Conservation (phyloP, 2,113 vertebrate genomes). For the Dolichallabes microphthalmus region DNA sequence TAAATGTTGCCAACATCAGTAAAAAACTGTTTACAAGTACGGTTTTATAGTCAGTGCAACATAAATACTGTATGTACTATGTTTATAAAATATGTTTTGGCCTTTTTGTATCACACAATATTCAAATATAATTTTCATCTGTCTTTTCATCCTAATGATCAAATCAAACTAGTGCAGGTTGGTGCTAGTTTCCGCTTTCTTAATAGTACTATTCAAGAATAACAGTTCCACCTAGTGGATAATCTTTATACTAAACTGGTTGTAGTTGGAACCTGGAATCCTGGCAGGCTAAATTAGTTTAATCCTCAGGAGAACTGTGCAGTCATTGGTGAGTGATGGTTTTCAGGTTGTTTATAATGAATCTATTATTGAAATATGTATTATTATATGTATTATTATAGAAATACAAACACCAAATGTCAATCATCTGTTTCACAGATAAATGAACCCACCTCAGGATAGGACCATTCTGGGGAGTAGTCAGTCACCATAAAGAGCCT, state of each 20-base stretch:
- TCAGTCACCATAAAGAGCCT: slow-evolving; percentile 98
- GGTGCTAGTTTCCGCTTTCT: background rate
- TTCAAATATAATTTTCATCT: background rate
- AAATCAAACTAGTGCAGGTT: background rate
- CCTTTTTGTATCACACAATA: background rate
- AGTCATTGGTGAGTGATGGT: background rate
- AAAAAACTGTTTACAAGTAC: background rate
- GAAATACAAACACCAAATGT: background rate
- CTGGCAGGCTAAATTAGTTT: too few species aligned
- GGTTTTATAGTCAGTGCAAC: background rate
- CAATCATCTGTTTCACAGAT: background rate
- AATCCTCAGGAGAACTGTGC: background rate
- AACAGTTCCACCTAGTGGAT: background rate
- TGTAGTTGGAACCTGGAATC: background rate
- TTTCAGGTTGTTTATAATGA: background rate
- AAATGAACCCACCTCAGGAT: slow-evolving; percentile 87
- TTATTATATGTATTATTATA: too few species aligned
- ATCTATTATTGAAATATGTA: background rate
- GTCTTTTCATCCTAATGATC: background rate
- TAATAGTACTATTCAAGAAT: background rate
- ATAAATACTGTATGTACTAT: background rate
- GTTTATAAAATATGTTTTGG: background rate
- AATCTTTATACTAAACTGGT: background rate
- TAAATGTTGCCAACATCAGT: background rate
- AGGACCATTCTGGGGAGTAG: slow-evolving; percentile 98